These are phyloP conservation scores for Drosophila tripunctata DNA, from an alignment of 2,888 invertebrate species.

Conservation along the genomic window DNA sequence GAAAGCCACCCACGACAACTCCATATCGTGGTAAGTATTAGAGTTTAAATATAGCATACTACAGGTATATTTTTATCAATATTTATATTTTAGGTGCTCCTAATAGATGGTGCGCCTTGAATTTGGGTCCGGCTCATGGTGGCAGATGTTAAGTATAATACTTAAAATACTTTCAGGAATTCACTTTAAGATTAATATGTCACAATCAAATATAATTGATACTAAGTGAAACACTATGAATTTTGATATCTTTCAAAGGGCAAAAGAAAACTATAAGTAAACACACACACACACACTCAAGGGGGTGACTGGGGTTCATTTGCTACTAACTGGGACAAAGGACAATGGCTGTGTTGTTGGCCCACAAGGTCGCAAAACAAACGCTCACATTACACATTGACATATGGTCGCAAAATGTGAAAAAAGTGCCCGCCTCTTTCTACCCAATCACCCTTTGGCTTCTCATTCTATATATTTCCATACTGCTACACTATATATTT, in stretches of 20 bases:
- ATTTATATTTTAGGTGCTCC: neutral
- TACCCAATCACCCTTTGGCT: neutral
- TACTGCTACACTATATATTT: neutral
- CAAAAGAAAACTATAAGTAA: neutral
- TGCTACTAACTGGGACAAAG: slow-evolving; percentile 21
- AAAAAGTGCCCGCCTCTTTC: slow-evolving; percentile 13
- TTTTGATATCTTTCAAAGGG: neutral
- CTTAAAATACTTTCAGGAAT: too few relatives aligned
- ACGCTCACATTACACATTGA: slow-evolving; percentile 14
- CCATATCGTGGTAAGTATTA: neutral
- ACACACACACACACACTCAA: neutral
- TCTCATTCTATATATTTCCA: neutral
- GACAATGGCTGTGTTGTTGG: slow-evolving; percentile 47
- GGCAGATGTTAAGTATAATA: slow-evolving; percentile 4
- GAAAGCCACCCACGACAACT: neutral
- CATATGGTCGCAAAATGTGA: slow-evolving; percentile 38
- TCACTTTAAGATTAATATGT: neutral
- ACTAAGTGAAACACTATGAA: neutral
- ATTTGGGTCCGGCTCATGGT: slow-evolving; percentile 8
- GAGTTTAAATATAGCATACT: too few relatives aligned
- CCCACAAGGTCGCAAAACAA: slow-evolving; percentile 44
- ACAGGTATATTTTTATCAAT: too few relatives aligned
- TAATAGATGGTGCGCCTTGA: slow-evolving; percentile 16
- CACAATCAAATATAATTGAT: neutral
- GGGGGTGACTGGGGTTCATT: neutral